Evolutionary conservation across 2,113 vertebrate genomes (phyloP), one percentile per base, ranked within the genome.

Genomic region (Cavia aperea): DNA sequence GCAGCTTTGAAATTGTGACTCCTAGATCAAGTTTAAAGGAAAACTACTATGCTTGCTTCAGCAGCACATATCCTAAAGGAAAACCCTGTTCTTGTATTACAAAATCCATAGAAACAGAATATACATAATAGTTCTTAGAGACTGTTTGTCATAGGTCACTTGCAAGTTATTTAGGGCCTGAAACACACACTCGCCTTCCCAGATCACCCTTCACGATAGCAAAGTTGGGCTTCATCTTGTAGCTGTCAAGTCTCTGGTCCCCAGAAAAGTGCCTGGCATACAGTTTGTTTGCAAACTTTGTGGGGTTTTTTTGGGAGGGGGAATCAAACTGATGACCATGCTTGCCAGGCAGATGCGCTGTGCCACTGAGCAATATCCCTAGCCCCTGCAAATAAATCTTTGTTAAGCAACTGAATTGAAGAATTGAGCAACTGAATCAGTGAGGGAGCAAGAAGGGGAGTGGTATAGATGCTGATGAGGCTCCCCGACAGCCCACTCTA

Each of bases 351-450:
- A 58, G 56, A 16, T 18, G 6, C 56, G 21, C 56, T 58, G 18
- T 58, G 56, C 56, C 5, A 4, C 56, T 58, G 56, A 21, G 56
- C 56, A 5, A 19, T 58, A 58, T 58, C 56, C 18, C 56, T 18
- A 58, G 56, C 18, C 56, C 56, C 56, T 85, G 84, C 81, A 92
- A 54, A 81, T 60, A 79, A 91, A 75, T 92, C 62, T 91, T 95
- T 75, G 31, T 91, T 79, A 73, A 88, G 65, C 72, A 43, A 92
- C 46, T 70, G 24, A 85, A 78, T 75, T 54, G 63, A 92, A 14
- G 75, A 81, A 63, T 54, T 33, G 81, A 60, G 49, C 14, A 77
- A 58, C 19, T 77, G 85, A 77, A 56, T 88, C 88, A 26, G 1
- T 54, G 81, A 58, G 58, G 3, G 2, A 89, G 54, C 46, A 9